These are phyloP conservation scores for Gryon sp. DNA, from an alignment of 1,140 invertebrate species.

Conservation along the genomic window DNA sequence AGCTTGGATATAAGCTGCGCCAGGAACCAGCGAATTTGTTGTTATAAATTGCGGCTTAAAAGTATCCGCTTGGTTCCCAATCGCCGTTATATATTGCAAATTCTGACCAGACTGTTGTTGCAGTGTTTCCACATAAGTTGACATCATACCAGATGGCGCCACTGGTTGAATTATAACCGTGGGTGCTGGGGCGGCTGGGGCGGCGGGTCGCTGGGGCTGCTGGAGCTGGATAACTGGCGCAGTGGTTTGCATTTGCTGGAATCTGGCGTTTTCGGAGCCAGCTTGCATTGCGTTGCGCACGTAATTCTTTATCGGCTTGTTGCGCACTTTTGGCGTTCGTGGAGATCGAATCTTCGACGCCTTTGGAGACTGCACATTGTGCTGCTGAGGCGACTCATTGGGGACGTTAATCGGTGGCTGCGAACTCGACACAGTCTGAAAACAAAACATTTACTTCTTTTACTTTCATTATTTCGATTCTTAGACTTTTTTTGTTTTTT, in stretches of 20 bases:
- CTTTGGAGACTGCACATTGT: conserved; percentile 61
- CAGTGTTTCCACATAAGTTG: conserved; percentile 84
- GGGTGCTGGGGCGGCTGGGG: conserved; percentile 71
- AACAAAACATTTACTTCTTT: background rate
- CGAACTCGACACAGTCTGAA: conserved; percentile 63
- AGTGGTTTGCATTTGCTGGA: conserved; percentile 70
- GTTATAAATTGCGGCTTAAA: conserved; percentile 83
- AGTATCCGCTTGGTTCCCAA: conserved; percentile 80
- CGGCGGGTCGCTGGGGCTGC: conserved; percentile 64
- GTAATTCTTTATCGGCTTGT: conserved; percentile 69
- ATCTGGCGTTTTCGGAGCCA: conserved; percentile 60
- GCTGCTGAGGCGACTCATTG: conserved; percentile 44
- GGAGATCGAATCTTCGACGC: conserved; percentile 69
- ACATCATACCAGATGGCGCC: conserved; percentile 83
- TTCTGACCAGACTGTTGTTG: conserved; percentile 84
- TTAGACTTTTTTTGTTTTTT: too few species aligned
- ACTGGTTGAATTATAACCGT: conserved; percentile 85
- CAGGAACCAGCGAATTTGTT: conserved; percentile 81
- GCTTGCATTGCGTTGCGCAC: conserved; percentile 64
- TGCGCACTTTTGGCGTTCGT: conserved; percentile 64
- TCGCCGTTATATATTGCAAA: conserved; percentile 86
- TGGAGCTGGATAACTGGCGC: conserved; percentile 73
- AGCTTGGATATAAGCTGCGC: conserved; percentile 83
- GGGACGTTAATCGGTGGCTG: conserved; percentile 53
- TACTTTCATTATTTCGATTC: too few species aligned